These are phyloP conservation scores for Pimephales promelas DNA, from an alignment of 2,113 vertebrate genomes.

Conservation along the genomic window DNA sequence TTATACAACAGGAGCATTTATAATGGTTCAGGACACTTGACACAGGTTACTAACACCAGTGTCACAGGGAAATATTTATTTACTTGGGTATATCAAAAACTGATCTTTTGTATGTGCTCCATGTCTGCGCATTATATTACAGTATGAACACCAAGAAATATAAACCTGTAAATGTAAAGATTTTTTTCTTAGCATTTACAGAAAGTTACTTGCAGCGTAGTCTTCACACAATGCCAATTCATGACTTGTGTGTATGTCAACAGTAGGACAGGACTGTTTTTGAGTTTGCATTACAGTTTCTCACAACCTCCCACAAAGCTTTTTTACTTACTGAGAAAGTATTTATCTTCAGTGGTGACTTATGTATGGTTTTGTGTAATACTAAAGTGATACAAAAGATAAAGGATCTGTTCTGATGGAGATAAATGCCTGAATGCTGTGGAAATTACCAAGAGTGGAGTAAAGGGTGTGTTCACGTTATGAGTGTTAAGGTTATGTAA, in stretches of 20 bases:
- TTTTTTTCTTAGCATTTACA: not conserved
- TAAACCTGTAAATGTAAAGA: not conserved
- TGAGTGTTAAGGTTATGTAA: not conserved
- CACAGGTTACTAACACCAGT: not conserved
- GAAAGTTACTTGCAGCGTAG: not conserved
- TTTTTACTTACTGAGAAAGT: conserved; percentile 16
- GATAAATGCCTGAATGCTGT: not conserved
- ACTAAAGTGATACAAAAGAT: not conserved
- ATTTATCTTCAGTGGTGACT: not conserved
- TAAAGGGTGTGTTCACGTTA: not conserved
- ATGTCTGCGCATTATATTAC: not conserved
- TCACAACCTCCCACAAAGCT: not conserved
- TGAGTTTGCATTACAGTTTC: not conserved
- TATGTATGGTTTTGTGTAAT: not conserved
- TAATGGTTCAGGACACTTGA: not conserved
- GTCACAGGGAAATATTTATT: not conserved
- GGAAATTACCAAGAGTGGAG: not conserved
- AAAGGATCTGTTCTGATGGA: not conserved
- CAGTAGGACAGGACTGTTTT: not conserved
- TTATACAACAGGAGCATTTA: conserved; percentile 9
- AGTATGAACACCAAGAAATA: not conserved
- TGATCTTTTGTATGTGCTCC: not conserved
- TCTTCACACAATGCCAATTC: not conserved
- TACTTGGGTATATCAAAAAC: not conserved
- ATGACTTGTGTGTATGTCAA: not conserved